Conservation (phyloP, 1,140 invertebrate species). For the Sitophilus oryzae region DNA sequence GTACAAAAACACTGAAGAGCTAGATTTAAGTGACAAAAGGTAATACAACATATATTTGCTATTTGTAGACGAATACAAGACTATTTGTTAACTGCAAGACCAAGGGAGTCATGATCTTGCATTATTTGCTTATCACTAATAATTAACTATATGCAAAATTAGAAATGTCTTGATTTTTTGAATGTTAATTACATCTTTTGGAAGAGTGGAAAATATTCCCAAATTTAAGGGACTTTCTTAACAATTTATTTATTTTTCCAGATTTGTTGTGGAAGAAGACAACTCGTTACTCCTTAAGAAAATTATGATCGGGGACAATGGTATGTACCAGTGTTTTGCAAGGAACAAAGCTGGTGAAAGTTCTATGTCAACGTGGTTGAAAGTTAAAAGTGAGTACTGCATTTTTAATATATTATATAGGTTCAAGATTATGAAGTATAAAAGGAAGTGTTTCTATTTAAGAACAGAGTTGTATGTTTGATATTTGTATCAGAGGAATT, state of each 20-base stretch:
- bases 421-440: background rate
- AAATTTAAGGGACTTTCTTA: no score
- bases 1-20: conserved; percentile 62
- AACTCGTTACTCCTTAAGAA: conserved; percentile 77
- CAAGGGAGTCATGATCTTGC: no score
- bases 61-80: background rate
- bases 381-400: conserved; percentile 86
- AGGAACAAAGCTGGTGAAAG: conserved; percentile 83
- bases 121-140: no score
- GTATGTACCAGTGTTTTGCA: conserved; percentile 94
- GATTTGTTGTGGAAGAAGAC: conserved; percentile 68
- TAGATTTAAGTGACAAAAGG: conserved; percentile 44
- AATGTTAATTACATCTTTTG: no score
- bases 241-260: conserved; percentile 31
- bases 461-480: no score
- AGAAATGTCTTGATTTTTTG: no score
- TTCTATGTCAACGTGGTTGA: conserved; percentile 84
- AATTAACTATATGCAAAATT: no score
- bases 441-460: background rate
- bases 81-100: no score
- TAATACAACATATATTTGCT: conserved; percentile 14
- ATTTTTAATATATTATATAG: background rate
- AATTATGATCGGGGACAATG: conserved; percentile 79
- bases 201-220: no score
- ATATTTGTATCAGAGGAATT: no score